These are phyloP conservation scores for Peromyscus melanophrys DNA, from an alignment of 2,797 vertebrate genomes.

Conservation along the genomic window DNA sequence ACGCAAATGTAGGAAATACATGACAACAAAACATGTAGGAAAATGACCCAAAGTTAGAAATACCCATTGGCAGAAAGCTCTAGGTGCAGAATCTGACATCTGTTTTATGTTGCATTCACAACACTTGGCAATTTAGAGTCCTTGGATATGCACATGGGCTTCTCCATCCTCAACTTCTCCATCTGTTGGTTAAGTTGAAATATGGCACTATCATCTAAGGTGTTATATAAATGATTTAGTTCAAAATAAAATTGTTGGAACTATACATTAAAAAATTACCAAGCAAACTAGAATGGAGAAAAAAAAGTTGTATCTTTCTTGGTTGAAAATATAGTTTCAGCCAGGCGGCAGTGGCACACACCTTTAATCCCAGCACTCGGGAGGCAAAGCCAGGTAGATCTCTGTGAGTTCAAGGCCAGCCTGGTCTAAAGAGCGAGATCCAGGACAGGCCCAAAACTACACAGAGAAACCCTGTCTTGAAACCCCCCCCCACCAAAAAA, in stretches of 20 bases:
- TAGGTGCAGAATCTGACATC: not conserved
- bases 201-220: not conserved
- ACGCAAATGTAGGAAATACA: not conserved
- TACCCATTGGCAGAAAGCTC: not conserved
- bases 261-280: not conserved
- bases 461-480: too few species aligned
- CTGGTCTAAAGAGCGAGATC: too few species aligned
- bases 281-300: not conserved
- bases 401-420: too few species aligned
- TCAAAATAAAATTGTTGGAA: slow-evolving; percentile 13
- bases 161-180: not conserved
- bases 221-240: not conserved
- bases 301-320: not conserved
- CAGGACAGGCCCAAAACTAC: too few species aligned
- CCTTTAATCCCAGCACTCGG: too few species aligned
- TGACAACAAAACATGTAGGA: not conserved
- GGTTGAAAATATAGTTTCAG: not conserved
- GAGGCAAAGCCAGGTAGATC: too few species aligned
- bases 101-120: not conserved
- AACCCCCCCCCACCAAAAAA: too few species aligned
- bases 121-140: too few species aligned
- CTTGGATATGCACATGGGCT: not conserved
- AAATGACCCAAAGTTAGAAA: not conserved
- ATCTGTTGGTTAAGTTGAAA: not conserved
- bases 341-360: too few species aligned